These are phyloP conservation scores for Lucilia sericata DNA, from an alignment of 1,140 invertebrate species.

Conservation along the genomic window DNA sequence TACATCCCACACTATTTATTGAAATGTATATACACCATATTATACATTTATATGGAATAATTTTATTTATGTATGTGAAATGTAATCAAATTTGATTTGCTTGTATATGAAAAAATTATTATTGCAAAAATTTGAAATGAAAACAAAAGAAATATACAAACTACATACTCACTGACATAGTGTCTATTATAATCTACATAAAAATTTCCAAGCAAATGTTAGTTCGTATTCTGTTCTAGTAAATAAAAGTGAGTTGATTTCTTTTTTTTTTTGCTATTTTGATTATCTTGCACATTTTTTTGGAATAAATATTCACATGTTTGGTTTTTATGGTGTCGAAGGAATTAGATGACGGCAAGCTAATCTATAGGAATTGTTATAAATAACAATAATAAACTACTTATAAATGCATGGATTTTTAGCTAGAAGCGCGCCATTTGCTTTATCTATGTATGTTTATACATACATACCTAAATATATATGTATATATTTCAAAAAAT, in stretches of 20 bases:
- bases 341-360: neutral
- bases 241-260: neutral
- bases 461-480: too few relatives aligned
- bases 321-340: neutral
- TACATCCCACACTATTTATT: neutral
- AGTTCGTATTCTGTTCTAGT: neutral
- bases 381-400: neutral
- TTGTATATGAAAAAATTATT: neutral
- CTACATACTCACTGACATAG: too few relatives aligned
- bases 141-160: too few relatives aligned
- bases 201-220: too few relatives aligned
- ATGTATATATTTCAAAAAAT: too few relatives aligned
- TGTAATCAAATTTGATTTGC: conserved; percentile 4
- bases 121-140: too few relatives aligned
- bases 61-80: neutral
- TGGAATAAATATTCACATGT: neutral
- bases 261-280: neutral
- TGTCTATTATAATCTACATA: too few relatives aligned
- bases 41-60: too few relatives aligned
- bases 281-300: neutral
- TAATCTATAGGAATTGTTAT: neutral
- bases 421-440: too few relatives aligned
- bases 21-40: neutral
- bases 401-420: too few relatives aligned
- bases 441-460: too few relatives aligned